Base-by-base conservation (phyloP, 1,140 invertebrate genomes). In the Lineus longissimus region DNA sequence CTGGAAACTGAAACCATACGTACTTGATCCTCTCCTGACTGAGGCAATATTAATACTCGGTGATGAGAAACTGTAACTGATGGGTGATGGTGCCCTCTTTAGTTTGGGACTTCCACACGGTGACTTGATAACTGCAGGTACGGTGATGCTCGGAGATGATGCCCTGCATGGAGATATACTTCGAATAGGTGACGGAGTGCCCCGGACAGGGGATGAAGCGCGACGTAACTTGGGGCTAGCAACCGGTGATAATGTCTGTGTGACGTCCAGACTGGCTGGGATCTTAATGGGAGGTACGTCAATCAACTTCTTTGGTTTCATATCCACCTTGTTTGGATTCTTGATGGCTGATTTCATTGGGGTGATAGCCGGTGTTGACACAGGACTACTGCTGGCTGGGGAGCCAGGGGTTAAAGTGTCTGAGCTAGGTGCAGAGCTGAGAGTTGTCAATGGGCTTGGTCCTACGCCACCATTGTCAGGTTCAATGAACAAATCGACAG, bases 351-450 rank as follows among this genome's bases (percentile, higher is more conserved):
- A 72, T 13, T 71, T 68, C n/a, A 67, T 69, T 13, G 76, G 73
- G 62, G 70, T 76, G 31, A 64, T 61, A 55, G 66, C 36, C 9
- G 73, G 74, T 45, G 73, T 74, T 31, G 65, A 55, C 17, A 70
- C 69, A 29, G 25, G 17, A 27, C 45, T 29, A 7, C 33, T 23
- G 17, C 23, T 31, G 55, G 22, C 23, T 29, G 71, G 73, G 7
- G 73, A 75, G 59, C 69, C 67, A 13, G 81, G 79, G 2, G 80
- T 78, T 57, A 81, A 70, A 87, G 91, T 84, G 88, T 91, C 74
- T 85, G 89, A 43, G 83, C 86, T 73, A 82, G 84, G 73, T 84
- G 86, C 54, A 80, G 86, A 70, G 59, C 85, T 78, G 43, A 86
- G 82, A 71, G 6, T 76, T 71, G 30, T 76, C 74, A 11, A 68